These are phyloP conservation scores for Virgularia gustaviana DNA, from an alignment of 92 coral and sea anemone genomes.

Conservation along the genomic window DNA sequence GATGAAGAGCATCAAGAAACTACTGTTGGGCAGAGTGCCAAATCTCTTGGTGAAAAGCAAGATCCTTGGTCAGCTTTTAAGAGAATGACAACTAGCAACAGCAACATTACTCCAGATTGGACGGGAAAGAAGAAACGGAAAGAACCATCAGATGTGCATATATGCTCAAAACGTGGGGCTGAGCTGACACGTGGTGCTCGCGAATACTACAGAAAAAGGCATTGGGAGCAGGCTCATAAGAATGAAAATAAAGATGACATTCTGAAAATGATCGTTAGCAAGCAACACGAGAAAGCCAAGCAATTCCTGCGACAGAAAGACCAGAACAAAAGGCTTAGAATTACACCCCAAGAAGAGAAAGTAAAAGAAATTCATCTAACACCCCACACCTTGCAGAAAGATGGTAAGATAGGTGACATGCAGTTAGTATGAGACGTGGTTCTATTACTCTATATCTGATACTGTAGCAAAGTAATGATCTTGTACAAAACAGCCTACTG, in stretches of 20 bases:
- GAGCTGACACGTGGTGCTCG: conserved; percentile 3
- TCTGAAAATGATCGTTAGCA: neutral
- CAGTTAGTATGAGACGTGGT: too few species aligned
- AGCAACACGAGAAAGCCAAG: conserved; percentile 8
- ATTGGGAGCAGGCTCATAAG: neutral
- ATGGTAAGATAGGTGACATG: too few species aligned
- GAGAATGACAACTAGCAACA: neutral
- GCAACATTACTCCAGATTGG: neutral
- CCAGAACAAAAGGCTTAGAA: too few species aligned
- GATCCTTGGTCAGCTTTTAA: conserved; percentile 17
- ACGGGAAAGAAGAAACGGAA: neutral
- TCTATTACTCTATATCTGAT: too few species aligned
- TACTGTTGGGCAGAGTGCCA: too few species aligned
- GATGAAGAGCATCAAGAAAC: too few species aligned
- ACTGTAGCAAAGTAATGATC: too few species aligned
- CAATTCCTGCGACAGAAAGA: neutral
- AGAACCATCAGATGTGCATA: neutral
- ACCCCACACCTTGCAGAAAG: too few species aligned
- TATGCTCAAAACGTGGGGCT: conserved; percentile 14
- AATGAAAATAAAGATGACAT: neutral
- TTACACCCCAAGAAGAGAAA: too few species aligned
- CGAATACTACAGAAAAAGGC: conserved; percentile 4
- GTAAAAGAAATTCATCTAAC: too few species aligned
- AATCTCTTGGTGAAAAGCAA: too few species aligned
- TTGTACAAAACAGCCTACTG: too few species aligned